phyloP scores from a whole-genome alignment of 2,797 vertebrate genomes.

The Graptemys geographica region DNA sequence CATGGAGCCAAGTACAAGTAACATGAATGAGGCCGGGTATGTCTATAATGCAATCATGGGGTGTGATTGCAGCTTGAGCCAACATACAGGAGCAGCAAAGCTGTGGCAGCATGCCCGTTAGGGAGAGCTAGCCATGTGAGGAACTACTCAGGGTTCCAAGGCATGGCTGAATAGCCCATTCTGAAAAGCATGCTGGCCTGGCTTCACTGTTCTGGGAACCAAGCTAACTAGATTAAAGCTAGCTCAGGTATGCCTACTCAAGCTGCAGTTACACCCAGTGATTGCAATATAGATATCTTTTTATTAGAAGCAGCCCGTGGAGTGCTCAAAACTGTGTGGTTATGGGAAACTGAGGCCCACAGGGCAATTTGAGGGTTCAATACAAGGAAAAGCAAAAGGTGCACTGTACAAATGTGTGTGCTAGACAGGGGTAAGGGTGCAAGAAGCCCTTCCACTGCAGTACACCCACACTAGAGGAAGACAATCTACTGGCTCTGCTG shows the following conservation, averaged over 20 bases:
- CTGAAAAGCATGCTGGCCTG: background rate
- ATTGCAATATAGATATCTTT: background rate
- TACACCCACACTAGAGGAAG: background rate
- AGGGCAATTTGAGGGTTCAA: background rate
- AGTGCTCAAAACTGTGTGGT: background rate
- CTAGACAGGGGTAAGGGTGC: background rate
- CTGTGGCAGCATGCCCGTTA: background rate
- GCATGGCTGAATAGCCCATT: background rate
- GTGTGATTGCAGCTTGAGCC: background rate
- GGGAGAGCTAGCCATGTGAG: background rate
- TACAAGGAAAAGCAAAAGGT: background rate
- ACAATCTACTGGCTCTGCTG: background rate
- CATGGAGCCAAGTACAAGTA: background rate
- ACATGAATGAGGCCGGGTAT: background rate
- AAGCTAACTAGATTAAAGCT: too few species aligned
- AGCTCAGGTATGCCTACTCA: too few species aligned
- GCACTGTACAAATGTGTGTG: background rate
- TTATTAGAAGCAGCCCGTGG: background rate
- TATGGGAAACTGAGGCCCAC: background rate
- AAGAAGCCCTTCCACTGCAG: background rate
- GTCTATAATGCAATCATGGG: background rate
- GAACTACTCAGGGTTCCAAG: background rate
- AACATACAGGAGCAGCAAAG: background rate
- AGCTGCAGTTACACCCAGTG: background rate
- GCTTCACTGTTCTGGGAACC: background rate